Evolutionary conservation across 2,113 vertebrate species (phyloP).

Genomic region (Seriola rivoliana): DNA sequence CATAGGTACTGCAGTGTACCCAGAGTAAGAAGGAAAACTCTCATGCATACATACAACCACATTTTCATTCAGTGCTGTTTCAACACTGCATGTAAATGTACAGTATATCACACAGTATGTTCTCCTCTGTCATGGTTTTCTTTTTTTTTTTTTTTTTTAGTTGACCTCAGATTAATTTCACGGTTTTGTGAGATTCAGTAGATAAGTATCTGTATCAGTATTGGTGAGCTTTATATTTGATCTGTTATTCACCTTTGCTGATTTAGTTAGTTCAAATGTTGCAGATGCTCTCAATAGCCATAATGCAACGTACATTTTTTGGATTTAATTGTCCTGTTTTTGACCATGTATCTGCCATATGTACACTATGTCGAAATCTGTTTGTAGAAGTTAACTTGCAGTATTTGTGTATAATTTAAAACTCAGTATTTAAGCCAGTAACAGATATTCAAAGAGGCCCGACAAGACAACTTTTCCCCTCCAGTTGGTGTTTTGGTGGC

Average conservation of each 20-base stretch:
- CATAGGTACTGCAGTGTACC: slow-evolving; percentile 95
- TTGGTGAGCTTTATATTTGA: background rate
- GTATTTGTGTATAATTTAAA: background rate
- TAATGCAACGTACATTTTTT: too few relatives aligned
- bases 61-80: slow-evolving; percentile 15
- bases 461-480: background rate
- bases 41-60: background rate
- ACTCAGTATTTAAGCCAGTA: background rate
- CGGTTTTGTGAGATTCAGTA: background rate
- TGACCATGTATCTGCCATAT: too few relatives aligned
- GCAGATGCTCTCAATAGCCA: too few relatives aligned
- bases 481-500: slow-evolving; percentile 37
- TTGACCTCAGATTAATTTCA: background rate
- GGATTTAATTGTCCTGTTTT: too few relatives aligned
- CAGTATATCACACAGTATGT: background rate
- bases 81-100: background rate
- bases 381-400: too few relatives aligned
- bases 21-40: slow-evolving; percentile 87
- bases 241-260: too few relatives aligned
- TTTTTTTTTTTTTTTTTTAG: background rate
- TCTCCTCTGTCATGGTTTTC: background rate
- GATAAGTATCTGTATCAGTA: background rate
- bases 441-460: background rate
- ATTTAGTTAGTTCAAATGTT: too few relatives aligned
- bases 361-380: too few relatives aligned